Base-by-base conservation (phyloP, 2,113 vertebrate species). In the Polyodon spathula region DNA sequence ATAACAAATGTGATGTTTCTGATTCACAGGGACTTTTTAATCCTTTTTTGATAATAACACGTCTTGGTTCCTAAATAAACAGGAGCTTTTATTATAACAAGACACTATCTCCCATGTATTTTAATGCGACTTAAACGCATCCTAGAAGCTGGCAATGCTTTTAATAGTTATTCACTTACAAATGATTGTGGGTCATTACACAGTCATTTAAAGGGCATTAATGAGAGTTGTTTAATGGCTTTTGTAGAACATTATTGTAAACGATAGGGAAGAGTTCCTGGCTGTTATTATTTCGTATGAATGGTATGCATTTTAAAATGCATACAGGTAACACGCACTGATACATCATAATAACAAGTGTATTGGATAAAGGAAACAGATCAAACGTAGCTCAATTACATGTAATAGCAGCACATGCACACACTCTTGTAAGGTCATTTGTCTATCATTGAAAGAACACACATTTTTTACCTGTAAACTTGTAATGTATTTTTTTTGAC, bases 121-220 rank as follows among this genome's bases (percentile, higher is more conserved):
- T 92, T 92, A 92, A 93, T 89, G 84, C 85, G 84, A 85, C 87
- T 91, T 88, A 86, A 90, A 89, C 82, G 88, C 90, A 89, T 88
- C 88, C 84, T 88, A 86, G 76, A 84, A 84, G 86, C 84, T 87
- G 83, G 86, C 86, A 82, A 87, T 88, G 90, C 88, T 90, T 93
- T 82, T 94, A 94, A 95, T 94, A 90, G 91, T 90, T 92, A 92
- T 91, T 90, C 92, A 92, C 91, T 95, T 92, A 88, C 84, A 92
- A 92, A 88, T 86, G 81, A 93, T 93, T 91, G 90, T 88, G 90
- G 90, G 90, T 95, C 91, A 91, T 95, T 95, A 95, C 89, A 89
- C 90, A 90, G 92, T 90, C 90, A 89, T 92, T 86, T 93, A 93
- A 91, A 93, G 86, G 86, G 86, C 88, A 92, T 91, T 93, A 93